Evolutionary conservation across 2,888 invertebrate genomes (phyloP), one percentile per base, ranked within the genome.

Genomic region (Drosophila leonis): DNA sequence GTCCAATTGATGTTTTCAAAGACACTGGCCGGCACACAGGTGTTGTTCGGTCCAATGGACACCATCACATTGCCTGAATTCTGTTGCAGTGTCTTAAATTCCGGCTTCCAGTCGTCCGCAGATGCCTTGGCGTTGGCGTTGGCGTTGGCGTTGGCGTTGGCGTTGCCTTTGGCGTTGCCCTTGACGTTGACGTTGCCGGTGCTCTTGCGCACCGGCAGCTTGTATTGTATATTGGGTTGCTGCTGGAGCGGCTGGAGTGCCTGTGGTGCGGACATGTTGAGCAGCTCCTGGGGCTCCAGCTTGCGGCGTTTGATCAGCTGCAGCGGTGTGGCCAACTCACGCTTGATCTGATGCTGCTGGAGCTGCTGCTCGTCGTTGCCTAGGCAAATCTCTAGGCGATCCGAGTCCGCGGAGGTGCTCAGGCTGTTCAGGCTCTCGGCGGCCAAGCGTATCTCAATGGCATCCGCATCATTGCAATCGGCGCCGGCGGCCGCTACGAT

Each of bases 1-100:
- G 41, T 27, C 95, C 95, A 95, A 74, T 94, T 93, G 27, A 95
- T 94, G 29, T 93, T 93, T 54, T 94, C 93, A 49, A 94, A 92
- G 4, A 94, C 73, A n/a, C 86, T 84, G 9, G 89, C 88, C 0
- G 93, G 91, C 18, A 94, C 90, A 44, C 83, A 77, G 0, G 94
- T 94, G 35, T 91, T 90, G 41, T 93, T 92, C 13, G 91, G 90
- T 0, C 94, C 94, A 65, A 94, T 91, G 27, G 91, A 82, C 0
- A 92, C 82, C 83, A 88, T 88, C 5, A 87, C 83, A 13, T 82
- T 82, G 5, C 78, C 85, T 5, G 60, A 6, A 15, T 51, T 18
- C n/a, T 65, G 39, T 1, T 60, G 60, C 2, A 62, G 44, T 37
- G 27, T 2, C 64, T 54, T 59, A 1, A 18, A 6, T 6, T 29